Conservation (phyloP, 2,797 vertebrate species). For the Anguilla obscura region DNA sequence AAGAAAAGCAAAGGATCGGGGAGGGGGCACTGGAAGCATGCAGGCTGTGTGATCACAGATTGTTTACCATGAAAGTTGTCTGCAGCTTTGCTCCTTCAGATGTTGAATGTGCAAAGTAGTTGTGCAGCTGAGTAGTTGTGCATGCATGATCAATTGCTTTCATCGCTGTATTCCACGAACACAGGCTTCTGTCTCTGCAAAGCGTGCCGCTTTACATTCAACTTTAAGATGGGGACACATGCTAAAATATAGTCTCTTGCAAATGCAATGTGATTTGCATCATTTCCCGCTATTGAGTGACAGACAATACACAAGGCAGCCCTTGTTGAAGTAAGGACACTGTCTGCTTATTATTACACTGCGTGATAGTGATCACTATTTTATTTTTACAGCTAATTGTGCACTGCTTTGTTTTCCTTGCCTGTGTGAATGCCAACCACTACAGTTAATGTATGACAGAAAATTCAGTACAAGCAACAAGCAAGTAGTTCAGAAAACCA, state of each 20-base stretch:
- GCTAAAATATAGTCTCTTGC: not conserved
- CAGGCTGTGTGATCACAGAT: not conserved
- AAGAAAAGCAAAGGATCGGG: slow-evolving; percentile 4
- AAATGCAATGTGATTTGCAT: not conserved
- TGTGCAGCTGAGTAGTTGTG: not conserved
- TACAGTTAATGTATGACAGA: not conserved
- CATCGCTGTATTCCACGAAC: not conserved
- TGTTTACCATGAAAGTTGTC: not conserved
- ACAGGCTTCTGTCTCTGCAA: not conserved
- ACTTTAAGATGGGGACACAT: not conserved
- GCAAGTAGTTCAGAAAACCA: not conserved
- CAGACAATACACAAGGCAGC: not conserved
- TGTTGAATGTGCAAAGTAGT: not conserved
- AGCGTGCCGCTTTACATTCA: not conserved
- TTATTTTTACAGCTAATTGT: not conserved
- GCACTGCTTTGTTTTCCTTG: not conserved
- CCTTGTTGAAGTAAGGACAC: not conserved
- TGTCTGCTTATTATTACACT: not conserved
- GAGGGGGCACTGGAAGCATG: not conserved
- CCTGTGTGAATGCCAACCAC: not conserved
- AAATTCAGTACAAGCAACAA: not conserved
- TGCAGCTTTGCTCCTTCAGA: not conserved
- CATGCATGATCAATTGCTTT: not conserved
- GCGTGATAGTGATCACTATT: not conserved
- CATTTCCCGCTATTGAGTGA: not conserved